These are phyloP conservation scores for Periophthalmus magnuspinnatus DNA, from an alignment of 2,797 vertebrate genomes.

Conservation along the genomic window DNA sequence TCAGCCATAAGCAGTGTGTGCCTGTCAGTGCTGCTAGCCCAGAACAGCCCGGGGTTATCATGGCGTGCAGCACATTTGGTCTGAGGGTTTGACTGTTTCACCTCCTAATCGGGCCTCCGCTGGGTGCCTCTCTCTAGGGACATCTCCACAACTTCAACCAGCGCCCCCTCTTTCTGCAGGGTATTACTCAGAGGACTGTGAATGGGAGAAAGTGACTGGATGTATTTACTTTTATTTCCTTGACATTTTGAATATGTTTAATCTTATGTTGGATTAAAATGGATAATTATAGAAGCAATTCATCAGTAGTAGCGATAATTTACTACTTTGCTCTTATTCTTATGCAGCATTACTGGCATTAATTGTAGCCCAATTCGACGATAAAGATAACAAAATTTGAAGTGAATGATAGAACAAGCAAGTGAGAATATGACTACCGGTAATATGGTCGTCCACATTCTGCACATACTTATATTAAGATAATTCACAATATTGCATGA, in stretches of 20 bases:
- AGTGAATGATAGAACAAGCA: neutral
- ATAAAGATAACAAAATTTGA: neutral
- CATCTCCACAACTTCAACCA: conserved; percentile 54
- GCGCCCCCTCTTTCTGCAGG: conserved; percentile 33
- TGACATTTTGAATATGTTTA: neutral
- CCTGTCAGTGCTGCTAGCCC: conserved; percentile 82
- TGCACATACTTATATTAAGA: neutral
- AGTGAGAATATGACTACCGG: neutral
- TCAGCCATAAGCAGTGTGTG: conserved; percentile 80
- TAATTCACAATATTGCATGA: neutral
- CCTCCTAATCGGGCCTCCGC: conserved; percentile 84
- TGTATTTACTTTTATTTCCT: neutral
- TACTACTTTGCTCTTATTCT: neutral
- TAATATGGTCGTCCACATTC: too few relatives aligned
- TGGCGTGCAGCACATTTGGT: conserved; percentile 80
- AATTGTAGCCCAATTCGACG: neutral
- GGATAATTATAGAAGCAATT: neutral
- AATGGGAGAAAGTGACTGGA: neutral
- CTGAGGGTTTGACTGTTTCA: conserved; percentile 82
- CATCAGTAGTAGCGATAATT: neutral
- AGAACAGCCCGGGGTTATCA: conserved; percentile 86
- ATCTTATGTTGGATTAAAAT: neutral
- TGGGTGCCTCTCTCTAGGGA: conserved; percentile 76
- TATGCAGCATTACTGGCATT: neutral
- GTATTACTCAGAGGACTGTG: conserved; percentile 20